Conservation (phyloP, 2,113 vertebrate species). For the Chaetorhynchus papuensis region DNA sequence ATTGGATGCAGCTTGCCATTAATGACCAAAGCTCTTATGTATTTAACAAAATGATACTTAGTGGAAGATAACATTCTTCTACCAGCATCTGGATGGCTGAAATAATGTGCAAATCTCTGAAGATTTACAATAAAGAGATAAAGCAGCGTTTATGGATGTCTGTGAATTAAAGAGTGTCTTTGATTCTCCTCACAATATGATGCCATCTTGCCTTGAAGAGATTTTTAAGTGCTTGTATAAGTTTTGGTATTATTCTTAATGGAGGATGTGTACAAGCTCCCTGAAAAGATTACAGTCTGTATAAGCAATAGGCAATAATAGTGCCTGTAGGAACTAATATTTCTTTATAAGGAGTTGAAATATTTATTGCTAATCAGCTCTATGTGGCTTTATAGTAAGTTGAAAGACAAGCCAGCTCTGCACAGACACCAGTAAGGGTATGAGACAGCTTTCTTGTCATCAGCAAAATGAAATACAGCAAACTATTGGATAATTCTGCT, state of each 20-base stretch:
- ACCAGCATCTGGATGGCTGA: not conserved
- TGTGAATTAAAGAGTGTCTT: not conserved
- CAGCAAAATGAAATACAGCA: constrained; percentile 30
- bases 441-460: constrained; percentile 21
- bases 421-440: not conserved
- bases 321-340: not conserved
- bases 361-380: constrained; percentile 44
- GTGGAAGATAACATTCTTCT: not conserved
- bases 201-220: not conserved
- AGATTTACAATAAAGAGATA: constrained; percentile 8
- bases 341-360: constrained; percentile 36
- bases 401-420: constrained; percentile 15
- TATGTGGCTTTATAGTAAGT: not conserved
- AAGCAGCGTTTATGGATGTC: not conserved
- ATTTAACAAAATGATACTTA: not conserved
- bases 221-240: not conserved
- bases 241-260: not conserved
- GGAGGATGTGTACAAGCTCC: not conserved
- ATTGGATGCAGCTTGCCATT: not conserved
- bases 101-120: not conserved
- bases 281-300: not conserved
- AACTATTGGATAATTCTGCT: constrained; percentile 31
- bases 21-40: not conserved
- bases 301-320: not conserved
- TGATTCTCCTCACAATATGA: not conserved